These are phyloP conservation scores for Pemphigus obesinymphae DNA, from an alignment of 1,140 invertebrate species.

Conservation along the genomic window DNA sequence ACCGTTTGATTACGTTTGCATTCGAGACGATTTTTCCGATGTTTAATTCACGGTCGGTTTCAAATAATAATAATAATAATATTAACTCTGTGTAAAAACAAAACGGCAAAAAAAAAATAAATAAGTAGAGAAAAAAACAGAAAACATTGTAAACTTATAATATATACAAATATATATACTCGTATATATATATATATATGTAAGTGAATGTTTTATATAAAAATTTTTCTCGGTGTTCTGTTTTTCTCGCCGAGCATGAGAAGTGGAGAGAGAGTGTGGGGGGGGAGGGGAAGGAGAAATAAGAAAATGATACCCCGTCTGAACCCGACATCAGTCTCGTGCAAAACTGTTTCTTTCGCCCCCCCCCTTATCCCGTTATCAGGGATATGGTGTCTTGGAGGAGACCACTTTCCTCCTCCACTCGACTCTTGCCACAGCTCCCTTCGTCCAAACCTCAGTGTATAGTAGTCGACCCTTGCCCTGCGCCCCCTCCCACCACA, in stretches of 20 bases:
- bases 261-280: neutral
- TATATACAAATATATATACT: no score
- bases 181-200: neutral
- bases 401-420: neutral
- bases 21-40: neutral
- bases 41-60: constrained; percentile 1
- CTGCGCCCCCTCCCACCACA: neutral
- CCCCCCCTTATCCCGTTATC: neutral
- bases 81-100: neutral
- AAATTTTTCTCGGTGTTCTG: neutral
- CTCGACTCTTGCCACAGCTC: neutral
- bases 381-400: neutral
- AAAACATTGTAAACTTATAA: constrained; percentile 13
- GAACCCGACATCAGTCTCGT: constrained; percentile 19
- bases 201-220: neutral
- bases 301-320: constrained; percentile 10
- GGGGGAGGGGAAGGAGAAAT: neutral
- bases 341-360: neutral
- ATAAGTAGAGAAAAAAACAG: no score
- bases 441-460: no score
- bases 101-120: neutral
- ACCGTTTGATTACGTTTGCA: neutral
- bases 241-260: neutral
- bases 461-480: neutral
- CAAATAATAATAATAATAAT: neutral